Evolutionary conservation across 2,113 vertebrate genomes (phyloP), one percentile per base, ranked within the genome.

Genomic region (Arizona elegans): DNA sequence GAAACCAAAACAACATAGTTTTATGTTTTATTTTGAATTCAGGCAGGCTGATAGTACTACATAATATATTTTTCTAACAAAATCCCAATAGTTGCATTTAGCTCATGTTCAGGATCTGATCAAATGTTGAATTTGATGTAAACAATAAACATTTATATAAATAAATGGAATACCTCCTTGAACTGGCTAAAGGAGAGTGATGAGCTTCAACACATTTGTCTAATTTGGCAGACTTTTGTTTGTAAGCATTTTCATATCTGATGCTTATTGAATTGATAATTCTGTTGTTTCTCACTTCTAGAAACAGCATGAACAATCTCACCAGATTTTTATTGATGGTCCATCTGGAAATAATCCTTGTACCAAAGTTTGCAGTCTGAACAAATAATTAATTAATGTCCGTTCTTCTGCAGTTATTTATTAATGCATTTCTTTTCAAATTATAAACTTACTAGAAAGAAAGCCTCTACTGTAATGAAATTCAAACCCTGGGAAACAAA

Each of bases 401-500:
- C 55, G 33, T 88, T 70, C 59, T 43, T 70, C 21, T 65, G 21
- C 70, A 38, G 33, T 38, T 38, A 81, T 81, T 81, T 81, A 81
- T 81, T 38, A 81, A 81, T 81, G 70, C 70, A 12, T 86, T 86
- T 90, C 21, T 95, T 90, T 81, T 88, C 95, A 88, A 96, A 95
- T 65, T 26, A 95, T 2, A 0, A 96, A 92, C 86, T 33, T 7
- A 95, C 95, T 0, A 70, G 70, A 93, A 94, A 95, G 90, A 93
- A 0, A 94, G 92, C 43, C 88, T 29, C 15, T 0, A 50, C 47
- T 50, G 47, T 50, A 0, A 88, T 55, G 87, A 95, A 96, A 93
- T 10, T 94, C 93, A 89, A 96, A 92, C 89, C 95, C 90, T 92
- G 96, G 94, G 81, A 94, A 95, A 95, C 62, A 94, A 94, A 94